Evolutionary conservation across 2,888 invertebrate species (phyloP), one percentile per base, ranked within the genome.

Genomic region (Caenorhabditis angaria): DNA sequence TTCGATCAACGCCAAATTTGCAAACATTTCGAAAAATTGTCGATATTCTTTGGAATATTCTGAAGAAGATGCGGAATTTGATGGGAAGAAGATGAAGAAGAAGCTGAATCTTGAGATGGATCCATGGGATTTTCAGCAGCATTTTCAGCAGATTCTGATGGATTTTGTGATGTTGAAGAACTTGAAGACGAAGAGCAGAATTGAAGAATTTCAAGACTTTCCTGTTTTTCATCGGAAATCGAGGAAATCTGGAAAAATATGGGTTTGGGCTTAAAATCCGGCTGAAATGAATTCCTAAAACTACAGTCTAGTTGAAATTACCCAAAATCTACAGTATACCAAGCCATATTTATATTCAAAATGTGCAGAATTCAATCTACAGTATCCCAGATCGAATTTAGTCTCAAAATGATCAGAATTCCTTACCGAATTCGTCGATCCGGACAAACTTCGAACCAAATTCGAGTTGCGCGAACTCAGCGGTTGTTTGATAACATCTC

Each of bases 381-480:
- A n/a, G n/a, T n/a, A n/a, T n/a, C n/a, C n/a, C n/a, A n/a, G n/a
- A n/a, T n/a, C n/a, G n/a, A n/a, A n/a, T n/a, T n/a, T n/a, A n/a
- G n/a, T n/a, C n/a, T 48, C 48, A 12, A 48, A 18, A 35, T 14
- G 14, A 10, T 35, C 35, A 35, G 14, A 56, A 70, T 51, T 56
- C 28, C 64, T 61, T 60, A 73, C 73, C 48, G 73, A 73, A 57
- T 73, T 78, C 5, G 73, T 60, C 2, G 75, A 76, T 29, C 75
- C 75, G 22, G 78, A 78, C 10, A 76, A 63, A 65, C 70, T 76
- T 14, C 78, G 61, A 53, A 70, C 61, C 14, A 76, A 56, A 61
- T 78, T 78, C 35, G 78, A 67, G 51, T 70, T 78, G 55, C 75
- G 62, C 12, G 73, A 73, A n/a, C 61, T 64, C 53, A 78, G 47